Evolutionary conservation across 2,113 vertebrate genomes (phyloP), one percentile per base, ranked within the genome.

Genomic region (Hyla sarda): DNA sequence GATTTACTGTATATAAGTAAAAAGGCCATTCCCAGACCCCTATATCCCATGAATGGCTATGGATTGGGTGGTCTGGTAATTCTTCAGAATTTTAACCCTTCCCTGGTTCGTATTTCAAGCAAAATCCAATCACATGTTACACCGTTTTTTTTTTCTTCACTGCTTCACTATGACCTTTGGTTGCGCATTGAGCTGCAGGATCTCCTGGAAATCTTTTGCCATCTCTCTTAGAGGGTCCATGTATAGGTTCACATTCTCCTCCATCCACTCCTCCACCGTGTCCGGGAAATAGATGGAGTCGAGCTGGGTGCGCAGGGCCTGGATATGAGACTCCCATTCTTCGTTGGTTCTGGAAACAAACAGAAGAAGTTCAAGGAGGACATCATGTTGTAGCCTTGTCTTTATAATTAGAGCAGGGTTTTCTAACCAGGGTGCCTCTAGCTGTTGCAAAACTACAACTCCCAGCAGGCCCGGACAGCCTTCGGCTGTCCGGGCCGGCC

Each of bases 191-290:
- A 94, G 92, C 50, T 88, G 87, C 65, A 93, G 78, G 87, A 94
- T 90, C 41, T 91, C 91, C 11, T 83, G 88, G 83, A 91, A 91
- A 62, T 95, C 95, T n/a, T 80, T 76, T 37, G 91, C 90, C 82
- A 95, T 85, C 19, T 85, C 77, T 25, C 92, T 86, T 82, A 96
- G 88, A 28, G 85, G 87, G 87, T 95, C 92, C 91, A 95, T 87
- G 88, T 93, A 76, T 13, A 89, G 88, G 81, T 92, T 93, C 48
- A 96, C 60, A 0, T 96, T 93, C 85, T 95, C 93, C 48, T 95
- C 94, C 91, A 96, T 87, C 95, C 95, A 96, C 67, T 96, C 95
- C 87, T 96, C 94, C 88, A 95, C 92, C 0, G 91, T 90, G 90
- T 96, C 94, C 0, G 93, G 89, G 90, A 92, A 95, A 88, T 90